Conservation (phyloP, 2,888 invertebrate species). For the Temnothorax ravouxi region DNA sequence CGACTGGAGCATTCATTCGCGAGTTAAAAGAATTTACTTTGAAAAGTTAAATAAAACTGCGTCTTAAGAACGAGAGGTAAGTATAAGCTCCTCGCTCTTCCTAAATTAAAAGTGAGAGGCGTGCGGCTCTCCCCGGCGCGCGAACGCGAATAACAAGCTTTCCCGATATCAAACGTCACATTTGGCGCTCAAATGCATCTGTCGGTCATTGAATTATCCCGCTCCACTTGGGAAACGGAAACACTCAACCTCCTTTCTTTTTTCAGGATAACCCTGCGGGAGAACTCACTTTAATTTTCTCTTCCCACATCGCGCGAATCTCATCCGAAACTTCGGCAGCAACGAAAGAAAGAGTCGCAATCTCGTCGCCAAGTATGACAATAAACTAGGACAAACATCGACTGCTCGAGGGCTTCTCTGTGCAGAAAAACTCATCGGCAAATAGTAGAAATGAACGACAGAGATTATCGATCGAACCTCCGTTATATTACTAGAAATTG, state of each 20-base stretch:
- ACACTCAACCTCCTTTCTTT: slow-evolving; percentile 9
- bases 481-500: not conserved
- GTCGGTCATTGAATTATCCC: slow-evolving; percentile 41
- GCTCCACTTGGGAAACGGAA: slow-evolving; percentile 2
- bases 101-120: slow-evolving; percentile 16
- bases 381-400: slow-evolving; percentile 50
- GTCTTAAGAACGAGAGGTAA: not conserved
- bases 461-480: slow-evolving; percentile 8
- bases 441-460: slow-evolving; percentile 15
- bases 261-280: not conserved
- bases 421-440: slow-evolving; percentile 18
- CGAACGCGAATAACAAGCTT: slow-evolving; percentile 31
- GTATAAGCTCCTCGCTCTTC: not conserved
- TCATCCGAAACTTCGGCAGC: slow-evolving; percentile 39
- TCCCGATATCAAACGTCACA: slow-evolving; percentile 36
- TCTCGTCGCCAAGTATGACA: slow-evolving; percentile 49
- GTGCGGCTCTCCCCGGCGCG: slow-evolving; percentile 1
- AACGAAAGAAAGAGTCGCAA: slow-evolving; percentile 19
- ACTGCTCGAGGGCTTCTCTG: not conserved
- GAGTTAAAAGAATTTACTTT: slow-evolving; percentile 50
- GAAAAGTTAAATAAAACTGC: slow-evolving; percentile 50
- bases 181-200: slow-evolving; percentile 21
- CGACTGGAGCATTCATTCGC: slow-evolving; percentile 39
- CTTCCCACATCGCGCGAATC: slow-evolving; percentile 12
- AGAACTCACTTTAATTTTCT: slow-evolving; percentile 50